phyloP scores from a whole-genome alignment of 1,140 invertebrate genomes.

The Phocides pigmalion region DNA sequence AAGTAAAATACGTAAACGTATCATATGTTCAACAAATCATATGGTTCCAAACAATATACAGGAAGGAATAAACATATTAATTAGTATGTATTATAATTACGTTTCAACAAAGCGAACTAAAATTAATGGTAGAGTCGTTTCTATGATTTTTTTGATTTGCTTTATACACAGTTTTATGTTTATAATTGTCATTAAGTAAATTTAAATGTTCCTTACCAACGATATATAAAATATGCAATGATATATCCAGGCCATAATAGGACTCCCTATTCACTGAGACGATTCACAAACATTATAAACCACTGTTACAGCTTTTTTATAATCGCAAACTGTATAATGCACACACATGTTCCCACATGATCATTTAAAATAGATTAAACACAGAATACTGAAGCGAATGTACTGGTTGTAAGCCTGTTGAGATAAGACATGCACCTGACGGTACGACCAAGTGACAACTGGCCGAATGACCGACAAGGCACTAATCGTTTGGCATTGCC shows the following conservation, averaged over 20 bases:
- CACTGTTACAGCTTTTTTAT: not conserved
- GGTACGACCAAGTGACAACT: slow-evolving; percentile 42
- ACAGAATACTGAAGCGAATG: not conserved
- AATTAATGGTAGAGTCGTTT: not conserved
- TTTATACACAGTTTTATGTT: not conserved
- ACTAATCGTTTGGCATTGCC: slow-evolving; percentile 1
- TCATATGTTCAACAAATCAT: not conserved
- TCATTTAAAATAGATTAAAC: not conserved
- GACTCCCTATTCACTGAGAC: slow-evolving; percentile 25
- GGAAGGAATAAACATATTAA: not conserved
- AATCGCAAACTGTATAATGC: not conserved
- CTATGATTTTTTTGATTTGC: not conserved
- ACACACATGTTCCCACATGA: not conserved
- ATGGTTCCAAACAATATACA: not conserved
- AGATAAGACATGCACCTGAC: slow-evolving; percentile 30
- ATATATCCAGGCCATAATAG: slow-evolving; percentile 52
- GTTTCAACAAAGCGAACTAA: not conserved
- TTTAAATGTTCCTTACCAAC: slow-evolving; percentile 43
- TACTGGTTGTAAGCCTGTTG: not conserved
- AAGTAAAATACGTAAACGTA: no score
- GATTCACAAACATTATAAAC: slow-evolving; percentile 37
- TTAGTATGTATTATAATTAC: not conserved
- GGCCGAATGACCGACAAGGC: slow-evolving; percentile 23
- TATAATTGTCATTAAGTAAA: not conserved
- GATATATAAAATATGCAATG: slow-evolving; percentile 42